Conservation (phyloP, 2,113 vertebrate species). For the Crypturellus undulatus region DNA sequence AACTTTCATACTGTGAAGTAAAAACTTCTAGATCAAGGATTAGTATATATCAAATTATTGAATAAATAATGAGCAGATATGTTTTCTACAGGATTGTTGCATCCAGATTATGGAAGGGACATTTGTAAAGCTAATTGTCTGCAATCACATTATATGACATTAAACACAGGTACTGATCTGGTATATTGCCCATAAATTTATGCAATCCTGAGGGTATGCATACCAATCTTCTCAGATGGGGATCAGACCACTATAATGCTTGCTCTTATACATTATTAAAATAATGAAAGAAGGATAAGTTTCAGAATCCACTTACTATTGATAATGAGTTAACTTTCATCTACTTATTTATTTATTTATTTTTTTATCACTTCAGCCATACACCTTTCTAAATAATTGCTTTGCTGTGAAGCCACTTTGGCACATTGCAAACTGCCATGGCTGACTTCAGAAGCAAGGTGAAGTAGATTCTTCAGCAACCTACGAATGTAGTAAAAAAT, state of each 20-base stretch:
- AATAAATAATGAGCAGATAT: neutral
- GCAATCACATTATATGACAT: neutral
- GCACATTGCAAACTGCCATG: neutral
- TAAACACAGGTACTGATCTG: neutral
- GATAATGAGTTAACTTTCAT: neutral
- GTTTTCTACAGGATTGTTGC: neutral
- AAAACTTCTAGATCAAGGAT: neutral
- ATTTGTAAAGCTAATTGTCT: neutral
- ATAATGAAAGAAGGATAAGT: neutral
- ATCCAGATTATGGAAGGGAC: neutral
- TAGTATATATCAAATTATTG: neutral
- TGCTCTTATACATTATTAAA: neutral
- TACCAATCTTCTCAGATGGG: fast-evolving
- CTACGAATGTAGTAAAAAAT: neutral
- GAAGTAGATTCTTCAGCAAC: neutral
- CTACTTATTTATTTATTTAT: neutral
- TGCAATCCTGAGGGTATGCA: neutral
- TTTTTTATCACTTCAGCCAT: neutral
- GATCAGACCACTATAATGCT: neutral
- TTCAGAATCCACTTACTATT: neutral
- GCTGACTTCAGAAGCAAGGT: neutral
- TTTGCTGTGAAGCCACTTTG: neutral
- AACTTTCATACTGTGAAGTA: neutral
- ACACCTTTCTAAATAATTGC: neutral
- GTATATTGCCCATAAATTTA: neutral